phyloP scores from a whole-genome alignment of 2,888 invertebrate genomes.

The Tigriopus californicus region DNA sequence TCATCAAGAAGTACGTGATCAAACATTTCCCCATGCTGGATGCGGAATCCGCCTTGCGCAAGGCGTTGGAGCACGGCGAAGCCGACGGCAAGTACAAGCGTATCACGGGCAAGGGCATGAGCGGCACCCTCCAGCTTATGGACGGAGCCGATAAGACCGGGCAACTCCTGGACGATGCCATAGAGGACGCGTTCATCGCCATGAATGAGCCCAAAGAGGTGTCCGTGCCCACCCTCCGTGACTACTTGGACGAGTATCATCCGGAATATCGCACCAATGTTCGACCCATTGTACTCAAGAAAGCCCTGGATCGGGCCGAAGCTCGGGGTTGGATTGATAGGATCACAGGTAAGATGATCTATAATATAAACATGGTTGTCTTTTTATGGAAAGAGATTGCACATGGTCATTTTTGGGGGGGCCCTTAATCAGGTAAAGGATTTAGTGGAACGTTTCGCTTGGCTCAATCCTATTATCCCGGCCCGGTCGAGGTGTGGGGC shows the following conservation, averaged over 20 bases:
- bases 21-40: background rate
- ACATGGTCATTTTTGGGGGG: background rate
- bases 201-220: constrained; percentile 11
- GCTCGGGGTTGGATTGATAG: background rate
- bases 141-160: constrained; percentile 13
- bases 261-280: constrained; percentile 1
- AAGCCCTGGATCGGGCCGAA: background rate
- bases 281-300: background rate
- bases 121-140: constrained; percentile 6
- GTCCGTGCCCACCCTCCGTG: background rate
- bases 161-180: constrained; percentile 1
- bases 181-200: constrained; percentile 11
- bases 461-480: constrained; percentile 3
- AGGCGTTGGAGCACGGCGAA: constrained; percentile 5
- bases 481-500: constrained; percentile 2
- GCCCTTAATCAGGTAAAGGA: constrained; percentile 9
- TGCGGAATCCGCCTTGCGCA: background rate
- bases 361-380: too few species aligned
- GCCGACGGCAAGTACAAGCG: background rate
- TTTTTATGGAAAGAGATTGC: too few species aligned
- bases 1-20: constrained; percentile 10
- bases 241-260: constrained; percentile 11
- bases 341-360: background rate
- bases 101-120: constrained; percentile 10
- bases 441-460: constrained; percentile 6